Base-by-base conservation (phyloP, 2,113 vertebrate species). In the Heterotilapia buettikoferi region DNA sequence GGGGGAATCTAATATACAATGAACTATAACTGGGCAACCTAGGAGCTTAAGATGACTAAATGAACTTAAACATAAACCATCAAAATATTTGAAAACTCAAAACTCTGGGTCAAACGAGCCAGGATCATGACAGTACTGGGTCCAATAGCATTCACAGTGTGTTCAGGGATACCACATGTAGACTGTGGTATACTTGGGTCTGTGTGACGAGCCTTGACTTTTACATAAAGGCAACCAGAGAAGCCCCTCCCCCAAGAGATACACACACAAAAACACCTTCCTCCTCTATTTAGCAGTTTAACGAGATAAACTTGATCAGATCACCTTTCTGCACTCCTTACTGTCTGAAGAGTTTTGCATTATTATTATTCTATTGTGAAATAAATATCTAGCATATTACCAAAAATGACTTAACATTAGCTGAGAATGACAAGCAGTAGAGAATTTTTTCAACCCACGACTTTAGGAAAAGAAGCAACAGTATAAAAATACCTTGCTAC, bases 401-500 rank as follows among this genome's bases (percentile, higher is more conserved):
- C 61, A 68, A 38, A 66, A 13, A 38, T 21, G 33, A 68, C 33
- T 66, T 33, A 11, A 19, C 16, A 63, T 63, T 63, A 66, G 59
- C 59, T 38, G 33, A 66, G 31, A 59, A 59, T 31, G 14, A 38
- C 61, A 7, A 66, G 18, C 31, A 66, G 9, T 36, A 36, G 31
- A 63, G 61, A 7, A 66, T 12, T 10, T 66, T 38, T 56, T 66
- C 6, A 66, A 66, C 33, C 2, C 6, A 7, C 0, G 18, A 6
- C 33, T 66, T 38, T 21, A 66, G 59, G 59, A 63, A 1, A 66
- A 66, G 33, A 38, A 38, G 33, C 9, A 66, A 38, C 19, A 38
- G 19, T 38, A 21, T 1, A 21, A 66, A 66, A 0, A 38, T 3
- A 36, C 19, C 33, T 38, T 4, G 0, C 1, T 36, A n/a, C 61